Percentiles rank a stretch among this genome's conserved stretches.
Evolutionary conservation across 2,888 invertebrate genomes (phyloP).

Genomic region (Ichneumoninae sp.): DNA sequence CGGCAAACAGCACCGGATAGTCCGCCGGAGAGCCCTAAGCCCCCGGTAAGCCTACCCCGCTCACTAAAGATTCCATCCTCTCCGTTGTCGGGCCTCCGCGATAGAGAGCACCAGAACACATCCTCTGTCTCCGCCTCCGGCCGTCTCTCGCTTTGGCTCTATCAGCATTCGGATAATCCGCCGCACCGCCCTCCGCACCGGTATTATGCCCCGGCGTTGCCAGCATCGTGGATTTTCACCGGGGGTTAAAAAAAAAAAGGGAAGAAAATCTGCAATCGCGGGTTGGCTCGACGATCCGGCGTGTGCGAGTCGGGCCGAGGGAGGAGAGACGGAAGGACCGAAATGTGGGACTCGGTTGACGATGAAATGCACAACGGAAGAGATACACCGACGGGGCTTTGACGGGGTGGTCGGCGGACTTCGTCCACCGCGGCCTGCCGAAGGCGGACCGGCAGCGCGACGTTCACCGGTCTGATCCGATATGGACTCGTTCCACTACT

Average conservation of each 20-base stretch:
- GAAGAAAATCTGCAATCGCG: slow-evolving; percentile 62
- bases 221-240: slow-evolving; percentile 75
- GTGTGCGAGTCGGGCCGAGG: not conserved
- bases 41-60: slow-evolving; percentile 76
- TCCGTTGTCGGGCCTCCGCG: slow-evolving; percentile 24
- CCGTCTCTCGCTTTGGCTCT: slow-evolving; percentile 70
- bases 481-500: slow-evolving; percentile 60
- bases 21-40: slow-evolving; percentile 70
- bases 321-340: slow-evolving; percentile 17
- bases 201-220: slow-evolving; percentile 78
- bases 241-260: slow-evolving; percentile 22
- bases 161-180: slow-evolving; percentile 81
- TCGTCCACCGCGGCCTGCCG: not conserved
- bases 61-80: slow-evolving; percentile 74
- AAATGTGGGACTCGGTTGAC: slow-evolving; percentile 45
- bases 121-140: slow-evolving; percentile 72
- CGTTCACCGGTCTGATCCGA: slow-evolving; percentile 43
- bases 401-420: not conserved
- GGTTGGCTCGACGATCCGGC: not conserved
- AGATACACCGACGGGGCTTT: slow-evolving; percentile 22
- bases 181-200: slow-evolving; percentile 63
- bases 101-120: slow-evolving; percentile 63
- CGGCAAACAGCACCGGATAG: slow-evolving; percentile 34
- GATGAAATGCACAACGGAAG: slow-evolving; percentile 12
- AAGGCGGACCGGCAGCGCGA: slow-evolving; percentile 27